phyloP scores from a whole-genome alignment of 2,113 vertebrate species.

The Grammomys dolichurus region DNA sequence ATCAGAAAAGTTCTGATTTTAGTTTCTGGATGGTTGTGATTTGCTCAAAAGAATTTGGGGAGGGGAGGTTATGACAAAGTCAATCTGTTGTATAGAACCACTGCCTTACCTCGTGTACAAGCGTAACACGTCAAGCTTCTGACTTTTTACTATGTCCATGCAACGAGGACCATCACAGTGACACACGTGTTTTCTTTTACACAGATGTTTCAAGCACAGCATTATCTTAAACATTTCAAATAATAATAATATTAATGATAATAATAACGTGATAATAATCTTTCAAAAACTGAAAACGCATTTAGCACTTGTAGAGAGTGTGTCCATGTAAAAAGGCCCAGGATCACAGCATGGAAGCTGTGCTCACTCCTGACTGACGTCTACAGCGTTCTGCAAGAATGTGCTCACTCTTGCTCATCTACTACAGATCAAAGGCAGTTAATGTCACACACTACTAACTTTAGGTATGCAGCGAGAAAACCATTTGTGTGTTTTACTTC shows the following conservation, averaged over 20 bases:
- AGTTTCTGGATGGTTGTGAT: constrained; percentile 50
- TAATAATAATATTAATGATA: constrained; percentile 78
- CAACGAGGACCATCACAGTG: constrained; percentile 80
- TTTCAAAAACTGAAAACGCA: constrained; percentile 76
- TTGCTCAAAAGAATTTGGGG: constrained; percentile 42
- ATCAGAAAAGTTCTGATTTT: constrained; percentile 33
- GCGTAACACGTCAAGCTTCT: constrained; percentile 73
- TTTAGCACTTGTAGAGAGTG: constrained; percentile 66
- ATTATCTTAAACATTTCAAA: constrained; percentile 81
- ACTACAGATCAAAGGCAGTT: constrained; percentile 82
- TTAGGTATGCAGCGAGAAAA: constrained; percentile 82
- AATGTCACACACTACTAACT: constrained; percentile 80
- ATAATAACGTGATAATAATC: constrained; percentile 71
- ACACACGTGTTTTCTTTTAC: constrained; percentile 68
- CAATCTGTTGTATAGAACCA: constrained; percentile 63
- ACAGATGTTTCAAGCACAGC: constrained; percentile 73
- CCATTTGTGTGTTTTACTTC: constrained; percentile 79
- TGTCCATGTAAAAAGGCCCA: constrained; percentile 58
- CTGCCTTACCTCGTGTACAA: constrained; percentile 69
- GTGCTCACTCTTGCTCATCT: constrained; percentile 63
- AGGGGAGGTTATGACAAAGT: constrained; percentile 47
- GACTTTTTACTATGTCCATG: constrained; percentile 72
- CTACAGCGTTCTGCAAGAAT: constrained; percentile 75
- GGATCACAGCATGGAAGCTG: constrained; percentile 58
- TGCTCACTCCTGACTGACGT: constrained; percentile 81